Percentiles rank a stretch among this genome's conserved stretches.
Conservation (phyloP, 2,797 vertebrate genomes). For the Acipenser transmontanus region DNA sequence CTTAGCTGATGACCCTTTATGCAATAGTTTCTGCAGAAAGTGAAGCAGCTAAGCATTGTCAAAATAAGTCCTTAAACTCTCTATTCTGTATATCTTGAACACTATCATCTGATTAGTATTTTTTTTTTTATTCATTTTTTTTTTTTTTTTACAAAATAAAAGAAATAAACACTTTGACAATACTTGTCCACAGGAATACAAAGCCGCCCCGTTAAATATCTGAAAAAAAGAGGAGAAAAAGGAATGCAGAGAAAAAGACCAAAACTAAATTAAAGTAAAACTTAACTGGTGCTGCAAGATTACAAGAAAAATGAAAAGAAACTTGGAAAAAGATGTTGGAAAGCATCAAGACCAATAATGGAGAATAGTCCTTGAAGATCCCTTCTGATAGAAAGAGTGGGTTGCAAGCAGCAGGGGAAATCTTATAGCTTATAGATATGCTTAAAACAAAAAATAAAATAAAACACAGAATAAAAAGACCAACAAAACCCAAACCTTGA, state of each 20-base stretch:
- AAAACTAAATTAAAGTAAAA: neutral
- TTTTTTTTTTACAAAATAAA: too few species aligned
- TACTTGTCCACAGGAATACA: too few species aligned
- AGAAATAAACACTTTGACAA: too few species aligned
- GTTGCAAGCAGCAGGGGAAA: neutral
- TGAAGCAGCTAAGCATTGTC: too few species aligned
- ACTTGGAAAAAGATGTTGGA: neutral
- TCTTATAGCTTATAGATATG: neutral
- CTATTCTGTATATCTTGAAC: too few species aligned
- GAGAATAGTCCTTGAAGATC: conserved; percentile 12
- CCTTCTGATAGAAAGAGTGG: conserved; percentile 1
- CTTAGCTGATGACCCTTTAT: too few species aligned
- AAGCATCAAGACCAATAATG: conserved; percentile 14
- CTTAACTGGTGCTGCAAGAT: neutral
- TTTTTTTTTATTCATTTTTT: too few species aligned
- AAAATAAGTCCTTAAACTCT: too few species aligned
- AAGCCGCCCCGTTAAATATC: neutral
- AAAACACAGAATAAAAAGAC: conserved; percentile 28
- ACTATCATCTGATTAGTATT: too few species aligned
- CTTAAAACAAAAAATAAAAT: conserved; percentile 35
- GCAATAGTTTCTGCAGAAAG: too few species aligned
- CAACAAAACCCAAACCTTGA: conserved; percentile 82
- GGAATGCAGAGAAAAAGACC: neutral
- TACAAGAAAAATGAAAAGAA: neutral
- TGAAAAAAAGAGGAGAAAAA: neutral